phyloP scores from a whole-genome alignment of 2,888 invertebrate genomes.

The Agelastica alni region DNA sequence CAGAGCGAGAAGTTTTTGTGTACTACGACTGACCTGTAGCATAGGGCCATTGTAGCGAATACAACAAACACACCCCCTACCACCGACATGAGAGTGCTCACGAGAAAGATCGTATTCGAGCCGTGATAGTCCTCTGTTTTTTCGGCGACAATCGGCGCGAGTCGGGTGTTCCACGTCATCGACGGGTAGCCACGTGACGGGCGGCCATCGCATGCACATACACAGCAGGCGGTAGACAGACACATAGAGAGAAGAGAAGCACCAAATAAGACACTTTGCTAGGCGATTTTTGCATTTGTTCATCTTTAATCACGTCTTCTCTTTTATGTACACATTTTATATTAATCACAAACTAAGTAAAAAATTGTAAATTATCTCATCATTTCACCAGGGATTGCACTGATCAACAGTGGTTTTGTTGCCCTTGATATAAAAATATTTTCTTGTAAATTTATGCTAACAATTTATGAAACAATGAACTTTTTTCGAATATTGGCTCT shows the following conservation, averaged over 20 bases:
- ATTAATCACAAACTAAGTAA: too few species aligned
- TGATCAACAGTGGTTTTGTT: too few species aligned
- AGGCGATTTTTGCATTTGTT: slow-evolving; percentile 1
- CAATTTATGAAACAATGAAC: too few species aligned
- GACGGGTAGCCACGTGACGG: slow-evolving; percentile 52
- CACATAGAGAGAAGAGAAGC: slow-evolving; percentile 61
- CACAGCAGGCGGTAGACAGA: slow-evolving; percentile 62
- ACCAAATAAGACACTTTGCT: slow-evolving; percentile 54
- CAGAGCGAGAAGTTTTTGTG: slow-evolving; percentile 98
- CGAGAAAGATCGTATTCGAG: slow-evolving; percentile 96
- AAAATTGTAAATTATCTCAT: too few species aligned
- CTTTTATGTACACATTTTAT: too few species aligned
- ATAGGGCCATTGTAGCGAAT: slow-evolving; percentile 98
- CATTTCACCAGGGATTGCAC: too few species aligned
- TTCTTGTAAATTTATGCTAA: too few species aligned
- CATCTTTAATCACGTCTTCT: not conserved
- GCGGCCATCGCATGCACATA: slow-evolving; percentile 58
- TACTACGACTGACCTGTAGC: slow-evolving; percentile 99
- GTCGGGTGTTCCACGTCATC: slow-evolving; percentile 50
- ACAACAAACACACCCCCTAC: slow-evolving; percentile 99
- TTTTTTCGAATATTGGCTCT: too few species aligned
- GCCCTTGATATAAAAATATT: too few species aligned
- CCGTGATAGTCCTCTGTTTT: slow-evolving; percentile 91
- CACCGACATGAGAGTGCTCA: slow-evolving; percentile 97
- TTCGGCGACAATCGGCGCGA: slow-evolving; percentile 32